Evolutionary conservation across 2,797 vertebrate genomes (phyloP).

Genomic region (Triplophysa yarkandensis): DNA sequence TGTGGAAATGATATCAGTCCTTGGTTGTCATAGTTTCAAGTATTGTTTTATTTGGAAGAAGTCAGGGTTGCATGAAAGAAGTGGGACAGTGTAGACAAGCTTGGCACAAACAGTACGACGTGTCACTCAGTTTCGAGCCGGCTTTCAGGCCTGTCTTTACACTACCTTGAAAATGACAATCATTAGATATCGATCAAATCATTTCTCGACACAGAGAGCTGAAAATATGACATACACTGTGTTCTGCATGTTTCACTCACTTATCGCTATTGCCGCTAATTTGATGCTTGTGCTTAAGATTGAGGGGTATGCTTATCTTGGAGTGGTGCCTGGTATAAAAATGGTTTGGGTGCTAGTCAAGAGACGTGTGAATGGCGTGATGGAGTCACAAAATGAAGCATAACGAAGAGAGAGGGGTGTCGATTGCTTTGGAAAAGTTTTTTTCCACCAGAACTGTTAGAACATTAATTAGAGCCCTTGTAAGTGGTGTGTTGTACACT

Average conservation of each 20-base stretch:
- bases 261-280: background rate
- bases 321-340: slow-evolving; percentile 35
- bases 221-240: slow-evolving; percentile 6
- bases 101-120: slow-evolving; percentile 4
- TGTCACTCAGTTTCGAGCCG: background rate
- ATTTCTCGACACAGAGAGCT: background rate
- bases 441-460: slow-evolving; percentile 43
- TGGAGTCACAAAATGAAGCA: slow-evolving; percentile 28
- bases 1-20: background rate
- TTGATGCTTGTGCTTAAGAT: background rate
- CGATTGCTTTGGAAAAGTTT: slow-evolving; percentile 38
- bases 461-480: slow-evolving; percentile 54
- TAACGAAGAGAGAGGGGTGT: slow-evolving; percentile 13
- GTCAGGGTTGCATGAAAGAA: background rate
- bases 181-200: background rate
- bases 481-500: slow-evolving; percentile 52
- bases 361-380: slow-evolving; percentile 19
- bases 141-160: slow-evolving; percentile 9
- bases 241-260: slow-evolving; percentile 3
- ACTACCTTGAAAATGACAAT: slow-evolving; percentile 7
- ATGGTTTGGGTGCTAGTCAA: slow-evolving; percentile 27
- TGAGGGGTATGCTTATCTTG: slow-evolving; percentile 26
- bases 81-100: background rate
- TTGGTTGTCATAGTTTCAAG: background rate
- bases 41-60: background rate